These are phyloP conservation scores for Nemotelus nigrinus DNA, from an alignment of 2,888 invertebrate species.

Conservation along the genomic window DNA sequence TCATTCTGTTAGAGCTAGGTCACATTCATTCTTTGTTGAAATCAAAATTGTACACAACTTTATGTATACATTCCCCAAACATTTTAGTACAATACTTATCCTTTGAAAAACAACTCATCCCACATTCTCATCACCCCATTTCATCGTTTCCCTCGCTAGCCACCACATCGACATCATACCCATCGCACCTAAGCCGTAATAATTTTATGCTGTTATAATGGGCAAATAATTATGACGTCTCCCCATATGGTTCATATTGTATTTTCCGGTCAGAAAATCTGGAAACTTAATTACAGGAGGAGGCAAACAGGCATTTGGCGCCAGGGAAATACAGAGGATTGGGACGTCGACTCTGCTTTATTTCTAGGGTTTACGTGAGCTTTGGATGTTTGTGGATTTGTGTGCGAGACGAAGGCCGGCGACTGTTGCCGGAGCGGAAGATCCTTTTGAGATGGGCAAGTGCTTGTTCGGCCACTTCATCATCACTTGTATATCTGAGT, in stretches of 20 bases:
- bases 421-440: constrained; percentile 25
- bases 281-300: constrained; percentile 52
- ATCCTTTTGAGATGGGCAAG: constrained; percentile 40
- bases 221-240: constrained; percentile 53
- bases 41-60: no score
- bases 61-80: no score
- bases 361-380: not conserved
- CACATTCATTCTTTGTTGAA: no score
- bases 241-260: constrained; percentile 49
- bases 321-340: constrained; percentile 39
- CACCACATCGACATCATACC: not conserved
- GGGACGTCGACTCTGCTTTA: not conserved
- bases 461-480: constrained; percentile 38
- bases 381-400: constrained; percentile 17
- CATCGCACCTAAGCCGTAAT: constrained; percentile 13
- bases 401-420: not conserved
- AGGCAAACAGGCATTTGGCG: constrained; percentile 35
- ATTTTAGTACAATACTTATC: no score
- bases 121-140: not conserved
- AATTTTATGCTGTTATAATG: constrained; percentile 51
- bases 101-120: no score
- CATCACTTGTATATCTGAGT: constrained; percentile 34
- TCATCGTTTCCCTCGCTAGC: not conserved
- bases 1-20: no score
- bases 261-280: constrained; percentile 53